Base-by-base conservation (phyloP, 2,113 vertebrate species). In the Podarcis cretensis region DNA sequence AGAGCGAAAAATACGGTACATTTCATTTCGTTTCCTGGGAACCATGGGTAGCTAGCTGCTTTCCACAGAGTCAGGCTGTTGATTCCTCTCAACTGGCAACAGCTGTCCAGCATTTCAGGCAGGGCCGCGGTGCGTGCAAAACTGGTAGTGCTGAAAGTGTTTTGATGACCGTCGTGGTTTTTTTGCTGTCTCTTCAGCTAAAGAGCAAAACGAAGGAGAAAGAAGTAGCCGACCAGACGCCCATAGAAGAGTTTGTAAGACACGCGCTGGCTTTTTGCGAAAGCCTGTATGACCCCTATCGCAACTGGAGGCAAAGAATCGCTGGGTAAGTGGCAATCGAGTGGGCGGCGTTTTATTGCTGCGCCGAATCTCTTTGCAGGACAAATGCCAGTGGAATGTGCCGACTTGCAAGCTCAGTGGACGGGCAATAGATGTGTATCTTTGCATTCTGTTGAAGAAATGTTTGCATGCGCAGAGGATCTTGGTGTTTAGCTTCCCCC, bases 201-300 rank as follows among this genome's bases (percentile, higher is more conserved):
- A 99, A 99, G 97, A 99, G 98, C 91, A 99, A 98, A 96, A 99
- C 98, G 84, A 99, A 99, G 96, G 99, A 99, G 95, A 99, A 99
- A 95, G 98, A 99, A 97, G 96, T 99, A 96, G 98, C 93, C 3
- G 98, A 99, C 96, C 98, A 99, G 95, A 98, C 98, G 2, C 96
- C 98, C 43, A 97, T 98, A 5, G 99, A 99, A 96, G 99, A 99
- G 94, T 99, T 99, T 97, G 99, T 99, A 76, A 98, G 98, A 65
- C 98, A 99, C 23, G 98, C 99, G 0, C 89, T 99, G 96, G 98
- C 98, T 69, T 99, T 99, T 96, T 99, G 99, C 86, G 99, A 99
- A 97, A 98, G 98, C 95, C 98, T 99, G 35, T 99, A 99, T 0
- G 99, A 99, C 95, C 99, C 99, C 0, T 99, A 99, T 95, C 97